Evolutionary conservation across 2,797 vertebrate species (phyloP).

Genomic region (Hippocampus kuda): DNA sequence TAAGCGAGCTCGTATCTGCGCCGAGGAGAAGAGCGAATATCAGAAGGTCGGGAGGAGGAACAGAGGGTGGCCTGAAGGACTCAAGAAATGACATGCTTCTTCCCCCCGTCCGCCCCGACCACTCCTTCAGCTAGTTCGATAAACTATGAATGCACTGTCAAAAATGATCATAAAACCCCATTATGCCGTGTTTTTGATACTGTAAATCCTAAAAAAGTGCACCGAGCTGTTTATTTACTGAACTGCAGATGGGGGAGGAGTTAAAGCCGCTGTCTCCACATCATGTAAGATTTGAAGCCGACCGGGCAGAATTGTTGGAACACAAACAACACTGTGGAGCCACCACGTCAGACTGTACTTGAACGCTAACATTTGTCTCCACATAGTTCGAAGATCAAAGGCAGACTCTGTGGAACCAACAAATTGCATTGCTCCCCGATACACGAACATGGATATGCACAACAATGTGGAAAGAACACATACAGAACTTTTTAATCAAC

Average conservation of each 20-base stretch:
- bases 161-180: neutral
- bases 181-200: neutral
- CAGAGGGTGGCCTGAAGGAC: slow-evolving; percentile 68
- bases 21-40: slow-evolving; percentile 72
- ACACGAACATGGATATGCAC: no score
- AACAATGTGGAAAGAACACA: no score
- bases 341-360: no score
- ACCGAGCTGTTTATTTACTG: slow-evolving; percentile 42
- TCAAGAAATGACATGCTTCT: slow-evolving; percentile 65
- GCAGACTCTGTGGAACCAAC: no score
- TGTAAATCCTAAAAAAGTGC: slow-evolving; percentile 33
- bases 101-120: slow-evolving; percentile 6
- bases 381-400: no score
- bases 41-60: slow-evolving; percentile 70
- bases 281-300: neutral
- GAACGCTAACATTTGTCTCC: no score
- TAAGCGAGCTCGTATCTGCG: slow-evolving; percentile 73
- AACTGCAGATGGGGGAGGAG: neutral
- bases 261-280: slow-evolving; percentile 23
- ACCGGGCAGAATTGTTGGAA: neutral
- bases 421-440: no score
- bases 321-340: neutral
- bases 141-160: neutral
- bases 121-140: neutral
- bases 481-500: no score